phyloP scores from a whole-genome alignment of 2,113 vertebrate species.

The Pteronura brasiliensis region DNA sequence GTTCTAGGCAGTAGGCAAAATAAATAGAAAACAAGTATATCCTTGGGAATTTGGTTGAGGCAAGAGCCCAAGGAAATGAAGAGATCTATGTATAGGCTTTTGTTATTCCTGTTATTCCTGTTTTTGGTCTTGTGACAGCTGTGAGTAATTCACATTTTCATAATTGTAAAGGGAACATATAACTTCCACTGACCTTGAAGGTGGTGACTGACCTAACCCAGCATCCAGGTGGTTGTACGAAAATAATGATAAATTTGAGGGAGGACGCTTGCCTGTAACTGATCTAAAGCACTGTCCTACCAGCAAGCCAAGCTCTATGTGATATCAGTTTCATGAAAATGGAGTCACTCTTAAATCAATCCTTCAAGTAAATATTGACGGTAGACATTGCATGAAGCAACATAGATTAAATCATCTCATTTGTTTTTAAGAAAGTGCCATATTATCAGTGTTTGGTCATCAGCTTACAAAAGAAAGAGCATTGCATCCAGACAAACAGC shows the following conservation, averaged over 20 bases:
- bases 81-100: background rate
- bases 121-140: background rate
- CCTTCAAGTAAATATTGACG: background rate
- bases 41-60: background rate
- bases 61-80: background rate
- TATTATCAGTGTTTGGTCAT: conserved; percentile 13
- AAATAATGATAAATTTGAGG: background rate
- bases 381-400: background rate
- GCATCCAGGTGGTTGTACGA: background rate
- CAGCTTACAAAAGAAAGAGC: background rate
- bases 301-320: background rate
- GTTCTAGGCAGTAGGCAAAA: background rate
- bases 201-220: background rate
- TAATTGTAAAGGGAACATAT: background rate
- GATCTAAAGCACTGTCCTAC: background rate
- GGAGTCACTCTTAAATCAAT: conserved; percentile 1
- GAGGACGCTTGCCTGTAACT: background rate
- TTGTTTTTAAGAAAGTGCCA: background rate
- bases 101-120: background rate
- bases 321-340: background rate
- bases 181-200: background rate
- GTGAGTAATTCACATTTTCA: background rate
- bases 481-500: background rate
- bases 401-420: background rate
- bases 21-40: background rate